These are phyloP conservation scores for Psilopsiagon aymara DNA, from an alignment of 2,113 vertebrate species.

Conservation along the genomic window DNA sequence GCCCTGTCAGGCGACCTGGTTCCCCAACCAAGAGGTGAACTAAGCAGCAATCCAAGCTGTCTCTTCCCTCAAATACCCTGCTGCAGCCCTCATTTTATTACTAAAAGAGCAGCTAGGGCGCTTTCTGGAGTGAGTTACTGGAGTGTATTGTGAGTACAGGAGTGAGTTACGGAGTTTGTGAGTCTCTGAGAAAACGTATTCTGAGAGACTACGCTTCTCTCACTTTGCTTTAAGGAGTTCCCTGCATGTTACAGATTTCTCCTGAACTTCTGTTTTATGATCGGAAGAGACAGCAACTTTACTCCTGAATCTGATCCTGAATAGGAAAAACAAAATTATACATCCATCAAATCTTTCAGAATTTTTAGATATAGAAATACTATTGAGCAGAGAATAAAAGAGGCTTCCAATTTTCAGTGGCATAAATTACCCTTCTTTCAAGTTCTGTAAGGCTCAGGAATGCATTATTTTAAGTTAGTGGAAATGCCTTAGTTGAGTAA, in stretches of 20 bases:
- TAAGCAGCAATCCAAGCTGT: background rate
- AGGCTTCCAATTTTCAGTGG: background rate
- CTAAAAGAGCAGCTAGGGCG: background rate
- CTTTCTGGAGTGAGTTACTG: rapidly evolving
- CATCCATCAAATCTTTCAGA: background rate
- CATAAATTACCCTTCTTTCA: background rate
- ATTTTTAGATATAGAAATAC: background rate
- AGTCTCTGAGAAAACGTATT: background rate
- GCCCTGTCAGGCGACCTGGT: slow-evolving; percentile 58
- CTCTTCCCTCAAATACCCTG: background rate
- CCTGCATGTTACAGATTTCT: background rate
- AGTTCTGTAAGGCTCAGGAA: background rate
- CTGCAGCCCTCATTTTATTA: background rate
- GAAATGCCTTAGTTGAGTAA: slow-evolving; percentile 11
- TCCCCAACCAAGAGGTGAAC: slow-evolving; percentile 40
- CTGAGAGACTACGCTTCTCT: background rate
- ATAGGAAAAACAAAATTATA: background rate
- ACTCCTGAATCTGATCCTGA: background rate
- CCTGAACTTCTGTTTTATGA: background rate
- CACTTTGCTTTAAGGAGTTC: background rate
- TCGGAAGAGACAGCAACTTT: background rate
- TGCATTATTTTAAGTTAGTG: background rate
- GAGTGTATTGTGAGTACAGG: background rate
- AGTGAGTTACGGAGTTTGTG: background rate
- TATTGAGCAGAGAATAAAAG: background rate